Base-by-base conservation (phyloP, 2,797 vertebrate species). In the Xiphorhynchus erythropygius region DNA sequence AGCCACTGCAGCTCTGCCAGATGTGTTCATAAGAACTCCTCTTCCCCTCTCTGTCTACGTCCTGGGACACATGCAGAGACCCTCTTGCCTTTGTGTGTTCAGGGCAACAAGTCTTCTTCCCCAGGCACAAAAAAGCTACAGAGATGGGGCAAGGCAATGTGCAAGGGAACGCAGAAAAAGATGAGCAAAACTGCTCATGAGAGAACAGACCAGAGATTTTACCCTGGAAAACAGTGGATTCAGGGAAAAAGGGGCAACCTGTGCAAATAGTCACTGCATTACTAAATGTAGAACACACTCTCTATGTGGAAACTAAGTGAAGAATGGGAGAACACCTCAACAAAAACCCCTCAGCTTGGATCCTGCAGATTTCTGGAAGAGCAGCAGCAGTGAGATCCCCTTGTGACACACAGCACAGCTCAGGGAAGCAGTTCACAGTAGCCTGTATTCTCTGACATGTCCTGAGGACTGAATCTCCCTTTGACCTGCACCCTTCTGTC, bases 21-120 rank as follows among this genome's bases (percentile, higher is more conserved):
- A 33, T 0, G 0, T 5, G 4, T 24, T 60, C 19, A 1, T 5
- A 57, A 63, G 23, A 89, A 30, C 18, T 52, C 13, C 46, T 49
- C 44, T 27, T 77, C 18, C 44, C 19, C 42, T 65, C 30, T 11
- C 39, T 55, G 28, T 79, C 89, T 28, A 62, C 23, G 22, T 18
- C 23, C 75, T 47, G 35, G 39, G 75, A 93, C 33, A 67, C 12
- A 32, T 0, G 19, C n/a, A 56, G 37, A 64, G 74, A 65, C 32
- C 16, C 37, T 52, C 49, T 28, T 81, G 41, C 35, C 53, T 27
- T 18, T 35, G 23, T 23, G 6, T 4, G 13, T 55, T 59, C 35
- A 63, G 55, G 46, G 50, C 63, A 81, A 64, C 0, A 1, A 10
- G 28, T 55, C 41, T 25, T 68, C 55, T 53, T 47, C 46, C 10